Evolutionary conservation across 2,797 vertebrate species (phyloP), one percentile per base, ranked within the genome.

Genomic region (Ciconia nigra): DNA sequence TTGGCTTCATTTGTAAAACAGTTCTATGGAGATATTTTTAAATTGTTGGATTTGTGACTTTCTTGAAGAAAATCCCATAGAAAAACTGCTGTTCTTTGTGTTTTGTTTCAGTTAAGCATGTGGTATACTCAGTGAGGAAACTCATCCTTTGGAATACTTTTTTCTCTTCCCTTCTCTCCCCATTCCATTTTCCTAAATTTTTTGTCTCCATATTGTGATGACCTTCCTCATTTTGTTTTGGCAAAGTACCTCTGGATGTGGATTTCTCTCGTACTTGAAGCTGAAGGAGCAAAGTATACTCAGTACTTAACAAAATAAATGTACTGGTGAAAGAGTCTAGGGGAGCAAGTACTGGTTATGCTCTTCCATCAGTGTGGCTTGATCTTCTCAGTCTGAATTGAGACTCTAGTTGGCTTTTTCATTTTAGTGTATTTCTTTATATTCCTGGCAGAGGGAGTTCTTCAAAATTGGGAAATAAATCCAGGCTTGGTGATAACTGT

Each of bases 361-460:
- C n/a, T 65, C 7, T 1, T 21, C 39, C 8, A 1, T 44, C 57
- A 31, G 35, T 1, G 0, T 20, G 37, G 7, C 52, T 82, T 59
- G 11, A 24, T 65, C 66, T 79, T 85, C 46, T n/a, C 33, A 15
- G 7, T 11, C 10, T 57, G 57, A 70, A 39, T 20, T 17, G 29
- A 74, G 35, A 15, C 35, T 44, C 39, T 9, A 3, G 31, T 35
- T 83, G 65, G 5, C 18, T 77, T 61, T 71, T 63, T 63, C 46
- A 3, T 28, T 4, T 67, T 41, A n/a, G 15, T 31, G 8, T 35
- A 8, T 61, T 49, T 83, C 57, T 67, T 69, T 49, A 3, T 42
- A 3, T 77, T 73, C 65, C 49, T 91, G 80, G 69, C 72, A 71
- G 61, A 73, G 44, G 28, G 35, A 77, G 18, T 58, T 90, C 57